Percentiles rank a stretch among this genome's conserved stretches.
Conservation (phyloP, 2,888 invertebrate species). For the Clusia tigrina region DNA sequence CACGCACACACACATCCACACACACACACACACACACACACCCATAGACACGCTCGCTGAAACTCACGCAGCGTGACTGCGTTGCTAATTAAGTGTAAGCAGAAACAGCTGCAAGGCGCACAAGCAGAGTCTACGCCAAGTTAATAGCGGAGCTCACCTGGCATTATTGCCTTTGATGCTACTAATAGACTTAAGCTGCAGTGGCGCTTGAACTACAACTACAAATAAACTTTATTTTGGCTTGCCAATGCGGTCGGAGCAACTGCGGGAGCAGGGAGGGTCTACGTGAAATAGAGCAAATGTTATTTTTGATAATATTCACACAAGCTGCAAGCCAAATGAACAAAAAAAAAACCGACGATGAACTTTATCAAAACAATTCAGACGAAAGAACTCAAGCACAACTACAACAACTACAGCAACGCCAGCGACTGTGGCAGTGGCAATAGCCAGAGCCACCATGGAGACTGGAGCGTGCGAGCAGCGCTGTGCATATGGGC, state of each 20-base stretch:
- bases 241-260: too few relatives aligned
- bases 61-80: constrained; percentile 5
- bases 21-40: neutral
- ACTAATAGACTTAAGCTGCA: constrained; percentile 37
- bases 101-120: neutral
- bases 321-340: neutral
- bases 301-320: neutral
- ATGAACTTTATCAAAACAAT: neutral
- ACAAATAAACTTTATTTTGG: too few relatives aligned
- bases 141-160: constrained; percentile 33
- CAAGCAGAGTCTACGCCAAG: neutral
- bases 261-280: too few relatives aligned
- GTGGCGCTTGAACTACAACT: too few relatives aligned
- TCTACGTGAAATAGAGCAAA: too few relatives aligned
- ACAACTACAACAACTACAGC: neutral
- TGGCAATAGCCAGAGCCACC: neutral
- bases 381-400: neutral
- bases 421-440: too few relatives aligned
- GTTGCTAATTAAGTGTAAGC: constrained; percentile 2
- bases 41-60: neutral
- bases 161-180: constrained; percentile 32
- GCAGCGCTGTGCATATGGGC: too few relatives aligned
- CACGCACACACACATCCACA: neutral
- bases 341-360: neutral
- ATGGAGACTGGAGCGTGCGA: neutral